A percentile compares a stretch with the other conserved stretches of the same genome.
These are phyloP conservation scores for Acronicta leporina DNA, from an alignment of 2,888 invertebrate species.

Conservation along the genomic window DNA sequence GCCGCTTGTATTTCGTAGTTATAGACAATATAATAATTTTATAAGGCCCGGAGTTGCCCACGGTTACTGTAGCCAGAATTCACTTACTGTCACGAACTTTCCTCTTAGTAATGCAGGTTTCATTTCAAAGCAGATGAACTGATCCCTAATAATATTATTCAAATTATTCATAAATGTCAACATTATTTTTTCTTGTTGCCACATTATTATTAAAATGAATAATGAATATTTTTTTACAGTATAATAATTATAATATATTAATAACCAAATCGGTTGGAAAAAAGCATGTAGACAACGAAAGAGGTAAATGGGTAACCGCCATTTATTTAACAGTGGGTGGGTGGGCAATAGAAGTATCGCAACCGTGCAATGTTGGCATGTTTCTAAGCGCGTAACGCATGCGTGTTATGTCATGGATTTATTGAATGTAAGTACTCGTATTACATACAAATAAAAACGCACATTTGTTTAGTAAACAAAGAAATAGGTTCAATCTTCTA, in stretches of 20 bases:
- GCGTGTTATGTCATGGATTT: slow-evolving; percentile 15
- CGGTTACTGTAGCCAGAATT: too few relatives aligned
- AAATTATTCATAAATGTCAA: too few relatives aligned
- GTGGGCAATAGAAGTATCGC: slow-evolving; percentile 2
- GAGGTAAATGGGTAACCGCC: slow-evolving; percentile 8
- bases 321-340: slow-evolving; percentile 1
- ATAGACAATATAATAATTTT: too few relatives aligned
- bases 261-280: background rate
- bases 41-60: too few relatives aligned
- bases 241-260: too few relatives aligned
- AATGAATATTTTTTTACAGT: too few relatives aligned
- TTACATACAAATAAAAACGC: background rate
- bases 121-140: too few relatives aligned
- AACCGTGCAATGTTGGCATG: slow-evolving; percentile 6
- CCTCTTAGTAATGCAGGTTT: too few relatives aligned
- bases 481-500: background rate
- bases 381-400: slow-evolving; percentile 8
- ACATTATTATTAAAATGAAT: background rate
- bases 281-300: background rate
- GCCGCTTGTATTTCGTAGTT: too few relatives aligned
- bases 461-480: slow-evolving; percentile 2
- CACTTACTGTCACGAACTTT: too few relatives aligned
- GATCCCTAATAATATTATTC: too few relatives aligned
- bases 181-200: background rate
- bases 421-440: slow-evolving; percentile 1